phyloP scores from a whole-genome alignment of 2,888 invertebrate genomes.

The Macrophya alboannulata region DNA sequence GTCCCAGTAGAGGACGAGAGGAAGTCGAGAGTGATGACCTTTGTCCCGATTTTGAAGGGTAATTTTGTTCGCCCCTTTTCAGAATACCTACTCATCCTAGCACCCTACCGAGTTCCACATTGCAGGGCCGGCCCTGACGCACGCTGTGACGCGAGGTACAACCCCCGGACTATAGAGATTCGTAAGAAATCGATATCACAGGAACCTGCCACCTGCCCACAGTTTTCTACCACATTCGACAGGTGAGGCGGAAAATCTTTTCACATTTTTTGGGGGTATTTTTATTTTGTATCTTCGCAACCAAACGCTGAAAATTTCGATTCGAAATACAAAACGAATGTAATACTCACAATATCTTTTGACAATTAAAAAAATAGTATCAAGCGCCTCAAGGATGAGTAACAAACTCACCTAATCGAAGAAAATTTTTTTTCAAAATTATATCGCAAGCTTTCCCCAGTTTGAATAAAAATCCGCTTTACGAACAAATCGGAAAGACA shows the following conservation, averaged over 20 bases:
- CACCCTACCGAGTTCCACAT: slow-evolving; percentile 10
- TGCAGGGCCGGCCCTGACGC: slow-evolving; percentile 17
- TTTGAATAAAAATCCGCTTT: neutral
- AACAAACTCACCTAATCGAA: neutral
- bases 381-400: neutral
- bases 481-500: neutral
- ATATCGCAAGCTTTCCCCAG: neutral
- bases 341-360: neutral
- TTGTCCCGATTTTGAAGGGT: slow-evolving; percentile 44
- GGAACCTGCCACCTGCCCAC: slow-evolving; percentile 76
- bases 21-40: slow-evolving; percentile 50
- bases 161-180: slow-evolving; percentile 67
- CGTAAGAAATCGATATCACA: slow-evolving; percentile 78
- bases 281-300: neutral
- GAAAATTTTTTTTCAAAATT: neutral
- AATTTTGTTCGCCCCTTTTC: slow-evolving; percentile 22
- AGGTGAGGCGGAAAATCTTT: slow-evolving; percentile 33
- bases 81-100: slow-evolving; percentile 21
- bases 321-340: neutral
- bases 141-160: slow-evolving; percentile 4
- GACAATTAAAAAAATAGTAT: neutral
- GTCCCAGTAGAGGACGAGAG: neutral
- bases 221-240: slow-evolving; percentile 39
- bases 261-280: neutral
- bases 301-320: neutral